A percentile compares a stretch with the other conserved stretches of the same genome.
These are phyloP conservation scores for Hemicordylus capensis DNA, from an alignment of 2,113 vertebrate genomes.

Conservation along the genomic window DNA sequence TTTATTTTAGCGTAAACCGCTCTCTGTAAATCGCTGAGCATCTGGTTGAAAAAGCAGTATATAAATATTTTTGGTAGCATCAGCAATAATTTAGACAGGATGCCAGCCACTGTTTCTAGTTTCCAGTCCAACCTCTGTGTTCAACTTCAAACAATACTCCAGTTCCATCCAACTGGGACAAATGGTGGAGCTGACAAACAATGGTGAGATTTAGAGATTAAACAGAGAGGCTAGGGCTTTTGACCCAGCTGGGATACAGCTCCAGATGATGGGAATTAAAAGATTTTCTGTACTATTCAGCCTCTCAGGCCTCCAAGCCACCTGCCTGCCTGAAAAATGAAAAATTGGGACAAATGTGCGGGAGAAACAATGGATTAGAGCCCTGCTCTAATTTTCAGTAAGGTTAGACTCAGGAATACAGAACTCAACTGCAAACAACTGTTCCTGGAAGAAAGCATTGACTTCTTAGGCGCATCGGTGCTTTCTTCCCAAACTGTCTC, in stretches of 20 bases:
- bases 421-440: background rate
- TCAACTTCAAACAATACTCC: background rate
- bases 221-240: background rate
- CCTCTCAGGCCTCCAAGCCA: background rate
- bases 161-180: background rate
- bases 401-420: background rate
- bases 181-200: background rate
- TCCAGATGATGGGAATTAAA: background rate
- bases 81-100: too few relatives aligned
- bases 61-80: too few relatives aligned
- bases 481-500: background rate
- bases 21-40: too few relatives aligned
- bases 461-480: too few relatives aligned
- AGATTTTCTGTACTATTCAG: background rate
- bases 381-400: background rate
- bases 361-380: background rate
- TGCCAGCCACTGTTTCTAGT: background rate
- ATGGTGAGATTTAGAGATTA: background rate
- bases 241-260: background rate
- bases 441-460: background rate
- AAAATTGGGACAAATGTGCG: background rate
- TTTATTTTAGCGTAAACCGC: too few relatives aligned
- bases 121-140: background rate
- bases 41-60: too few relatives aligned
- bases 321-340: conserved; percentile 1